Evolutionary conservation across 2,113 vertebrate genomes (phyloP), one percentile per base, ranked within the genome.

Genomic region (Eolophus roseicapilla): DNA sequence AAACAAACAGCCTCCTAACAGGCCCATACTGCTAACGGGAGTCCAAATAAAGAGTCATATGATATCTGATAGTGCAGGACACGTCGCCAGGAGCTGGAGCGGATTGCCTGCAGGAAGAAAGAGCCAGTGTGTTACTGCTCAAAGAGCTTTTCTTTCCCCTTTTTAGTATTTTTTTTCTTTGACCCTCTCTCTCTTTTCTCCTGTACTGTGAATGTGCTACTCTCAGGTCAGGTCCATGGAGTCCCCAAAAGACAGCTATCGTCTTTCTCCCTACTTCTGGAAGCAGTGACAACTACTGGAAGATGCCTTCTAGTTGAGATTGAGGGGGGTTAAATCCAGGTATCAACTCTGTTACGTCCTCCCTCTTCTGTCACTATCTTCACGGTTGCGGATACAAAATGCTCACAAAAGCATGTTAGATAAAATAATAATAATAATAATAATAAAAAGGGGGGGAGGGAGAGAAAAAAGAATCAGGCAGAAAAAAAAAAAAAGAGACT

Each of bases 31-130:
- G 97, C 97, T 96, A 98, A 98, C 97, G 95, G 97, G 97, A 98
- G 98, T 97, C 98, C 98, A 98, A 98, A 98, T 98, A 98, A 97
- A 98, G 98, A 98, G 98, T 98, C 98, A 98, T 98, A 98, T 98
- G 98, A 98, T 98, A 98, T 98, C 97, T 98, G 98, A 98, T 98
- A 98, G 98, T 97, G 96, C 98, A 98, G 98, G 98, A 98, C 98
- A 97, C 95, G 94, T 98, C 97, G 98, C 98, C 98, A 98, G 98
- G 97, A 98, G 97, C 97, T 98, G 96, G 98, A 98, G 97, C 97
- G 97, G 97, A 98, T 98, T 98, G 98, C 98, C 98, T 98, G 97
- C 97, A 98, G 98, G 98, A 98, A 98, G 98, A 98, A 98, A 98
- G 98, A 97, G 98, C 98, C 97, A 98, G 98, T 98, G 98, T 98